Evolutionary conservation across 2,113 vertebrate species (phyloP), one percentile per base, ranked within the genome.

Genomic region (Toxostoma redivivum): DNA sequence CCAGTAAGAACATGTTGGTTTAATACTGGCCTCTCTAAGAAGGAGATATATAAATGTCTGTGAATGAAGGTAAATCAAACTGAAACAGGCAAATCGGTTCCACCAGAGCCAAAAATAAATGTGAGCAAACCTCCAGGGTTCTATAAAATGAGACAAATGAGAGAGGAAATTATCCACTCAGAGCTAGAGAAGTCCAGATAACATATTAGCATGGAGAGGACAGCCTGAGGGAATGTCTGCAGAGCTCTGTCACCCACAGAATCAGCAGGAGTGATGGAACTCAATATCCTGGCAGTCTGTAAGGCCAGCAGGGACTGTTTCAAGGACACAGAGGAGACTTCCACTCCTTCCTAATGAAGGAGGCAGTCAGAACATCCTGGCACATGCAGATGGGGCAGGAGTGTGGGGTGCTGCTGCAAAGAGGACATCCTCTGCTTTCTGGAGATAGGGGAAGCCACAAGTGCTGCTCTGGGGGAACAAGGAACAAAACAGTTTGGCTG

Each of bases 11-110:
- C 9, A 70, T 7, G 11, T 15, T 73, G 15, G 11, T 86, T 90
- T 90, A 69, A 77, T 82, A 37, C 15, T 33, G n/a, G 40, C 33
- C 44, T 85, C 37, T 42, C 45, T 85, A 48, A 90, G 40, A 81
- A 74, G 14, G 31, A 11, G 66, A 93, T 76, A n/a, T 30, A 35
- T 58, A 57, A 56, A 60, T 56, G 24, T 42, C 78, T 61, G 66
- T 50, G 57, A 72, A 82, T 88, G 4, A 93, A 88, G 50, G 62
- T 85, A 94, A 85, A 93, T 93, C 78, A 67, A 80, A 94, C 50
- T 38, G 35, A 80, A 96, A 65, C 37, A 61, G 65, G 69, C 57
- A 79, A 89, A 92, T 89, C 1, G 4, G 38, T 48, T 94, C 48
- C 40, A 56, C 38, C 27, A 78, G 51, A 89, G 69, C 64, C 64